phyloP scores from a whole-genome alignment of 2,888 invertebrate genomes.

The Caenorhabditis auriculariae region DNA sequence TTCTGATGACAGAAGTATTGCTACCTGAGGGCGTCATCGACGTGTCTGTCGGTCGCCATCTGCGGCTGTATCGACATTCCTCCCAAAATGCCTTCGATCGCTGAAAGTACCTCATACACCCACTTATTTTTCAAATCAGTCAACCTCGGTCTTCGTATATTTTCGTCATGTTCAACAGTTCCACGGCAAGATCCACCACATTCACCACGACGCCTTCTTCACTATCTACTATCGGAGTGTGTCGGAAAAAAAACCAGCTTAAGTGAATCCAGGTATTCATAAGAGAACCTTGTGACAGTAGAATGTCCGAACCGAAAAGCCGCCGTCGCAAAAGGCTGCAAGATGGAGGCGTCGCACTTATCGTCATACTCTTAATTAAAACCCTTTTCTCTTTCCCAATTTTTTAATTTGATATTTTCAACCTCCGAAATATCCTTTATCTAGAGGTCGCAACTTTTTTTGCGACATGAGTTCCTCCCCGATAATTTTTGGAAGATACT shows the following conservation, averaged over 20 bases:
- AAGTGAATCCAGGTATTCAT: not conserved
- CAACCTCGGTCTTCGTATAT: slow-evolving; percentile 19
- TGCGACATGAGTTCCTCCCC: slow-evolving; percentile 86
- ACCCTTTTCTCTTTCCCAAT: too few relatives aligned
- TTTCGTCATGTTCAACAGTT: slow-evolving; percentile 75
- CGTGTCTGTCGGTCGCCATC: slow-evolving; percentile 60
- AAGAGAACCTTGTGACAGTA: slow-evolving; percentile 29
- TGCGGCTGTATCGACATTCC: slow-evolving; percentile 55
- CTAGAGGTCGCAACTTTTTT: slow-evolving; percentile 80
- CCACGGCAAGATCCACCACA: slow-evolving; percentile 73
- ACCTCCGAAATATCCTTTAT: slow-evolving; percentile 62
- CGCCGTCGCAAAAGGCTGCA: slow-evolving; percentile 86
- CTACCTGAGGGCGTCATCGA: slow-evolving; percentile 38
- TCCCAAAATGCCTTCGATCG: slow-evolving; percentile 57
- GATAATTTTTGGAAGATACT: slow-evolving; percentile 76
- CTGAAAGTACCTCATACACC: slow-evolving; percentile 4
- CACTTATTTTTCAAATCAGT: not conserved
- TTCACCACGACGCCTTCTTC: slow-evolving; percentile 11
- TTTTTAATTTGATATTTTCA: slow-evolving; percentile 1
- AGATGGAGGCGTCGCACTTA: slow-evolving; percentile 82
- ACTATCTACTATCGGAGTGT: slow-evolving; percentile 45
- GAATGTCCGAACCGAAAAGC: slow-evolving; percentile 81
- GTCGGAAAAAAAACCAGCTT: slow-evolving; percentile 4
- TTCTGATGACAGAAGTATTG: not conserved
- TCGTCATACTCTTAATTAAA: slow-evolving; percentile 66